Conservation (phyloP, 2,888 invertebrate genomes). For the Microplitis deprimator region DNA sequence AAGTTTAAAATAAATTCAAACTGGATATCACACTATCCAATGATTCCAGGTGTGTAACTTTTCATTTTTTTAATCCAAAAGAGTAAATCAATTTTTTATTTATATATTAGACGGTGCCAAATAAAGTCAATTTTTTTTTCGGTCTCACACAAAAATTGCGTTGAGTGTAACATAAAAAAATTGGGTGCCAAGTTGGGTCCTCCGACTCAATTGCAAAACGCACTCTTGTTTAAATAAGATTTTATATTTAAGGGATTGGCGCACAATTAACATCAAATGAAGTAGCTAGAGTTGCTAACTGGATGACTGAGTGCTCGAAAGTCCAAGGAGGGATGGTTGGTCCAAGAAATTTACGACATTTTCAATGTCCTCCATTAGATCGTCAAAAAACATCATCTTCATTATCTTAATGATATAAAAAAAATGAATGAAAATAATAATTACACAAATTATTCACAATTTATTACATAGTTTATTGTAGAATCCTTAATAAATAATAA, state of each 20-base stretch:
- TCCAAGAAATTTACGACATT: slow-evolving; percentile 81
- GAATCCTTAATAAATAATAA: slow-evolving; percentile 39
- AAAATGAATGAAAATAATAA: background rate
- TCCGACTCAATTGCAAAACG: too few relatives aligned
- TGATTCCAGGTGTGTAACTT: slow-evolving; percentile 59
- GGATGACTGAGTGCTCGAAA: slow-evolving; percentile 71
- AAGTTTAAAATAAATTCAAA: slow-evolving; percentile 44
- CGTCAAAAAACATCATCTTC: slow-evolving; percentile 46
- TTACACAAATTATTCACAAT: slow-evolving; percentile 14
- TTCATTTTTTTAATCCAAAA: slow-evolving; percentile 23
- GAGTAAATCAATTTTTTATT: slow-evolving; percentile 1
- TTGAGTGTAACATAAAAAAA: too few relatives aligned
- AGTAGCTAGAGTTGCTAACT: slow-evolving; percentile 63
- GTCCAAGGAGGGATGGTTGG: slow-evolving; percentile 79
- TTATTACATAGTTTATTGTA: slow-evolving; percentile 47
- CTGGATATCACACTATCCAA: slow-evolving; percentile 56
- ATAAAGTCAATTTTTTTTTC: background rate
- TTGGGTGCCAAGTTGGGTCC: too few relatives aligned
- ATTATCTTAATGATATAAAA: slow-evolving; percentile 29
- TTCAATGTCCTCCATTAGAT: slow-evolving; percentile 80
- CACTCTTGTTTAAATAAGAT: background rate
- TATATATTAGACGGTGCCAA: background rate
- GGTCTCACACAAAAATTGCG: too few relatives aligned
- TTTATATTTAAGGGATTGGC: slow-evolving; percentile 61
- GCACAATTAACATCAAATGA: slow-evolving; percentile 61